Evolutionary conservation across 2,797 vertebrate genomes (phyloP).

Genomic region (Rhinella marina): DNA sequence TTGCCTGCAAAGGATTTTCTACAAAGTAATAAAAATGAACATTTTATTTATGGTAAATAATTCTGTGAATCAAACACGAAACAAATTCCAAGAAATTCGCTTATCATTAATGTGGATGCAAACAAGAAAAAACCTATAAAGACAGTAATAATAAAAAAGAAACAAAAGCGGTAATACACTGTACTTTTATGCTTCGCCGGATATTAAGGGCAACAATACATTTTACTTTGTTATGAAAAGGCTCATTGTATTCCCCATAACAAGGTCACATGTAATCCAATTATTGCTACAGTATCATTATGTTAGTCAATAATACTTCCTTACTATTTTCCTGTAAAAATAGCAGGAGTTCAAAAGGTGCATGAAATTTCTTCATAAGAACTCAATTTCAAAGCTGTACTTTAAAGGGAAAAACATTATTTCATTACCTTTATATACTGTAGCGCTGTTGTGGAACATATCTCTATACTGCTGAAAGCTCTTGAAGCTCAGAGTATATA

Average conservation of each 20-base stretch:
- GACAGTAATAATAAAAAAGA: background rate
- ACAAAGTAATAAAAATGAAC: no score
- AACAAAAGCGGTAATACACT: background rate
- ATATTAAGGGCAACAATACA: background rate
- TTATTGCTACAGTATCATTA: conserved; percentile 50
- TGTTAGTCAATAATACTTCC: conserved; percentile 55
- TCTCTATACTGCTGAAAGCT: background rate
- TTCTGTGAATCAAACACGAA: no score
- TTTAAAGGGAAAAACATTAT: background rate
- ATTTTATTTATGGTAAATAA: no score
- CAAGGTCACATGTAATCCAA: conserved; percentile 54
- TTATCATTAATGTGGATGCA: background rate
- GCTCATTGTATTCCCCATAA: conserved; percentile 40
- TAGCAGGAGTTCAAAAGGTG: conserved; percentile 41
- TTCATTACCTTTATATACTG: conserved; percentile 2
- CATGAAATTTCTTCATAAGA: conserved; percentile 29
- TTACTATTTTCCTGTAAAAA: conserved; percentile 42
- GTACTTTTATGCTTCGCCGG: background rate
- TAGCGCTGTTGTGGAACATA: background rate
- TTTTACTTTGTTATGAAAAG: conserved; percentile 36
- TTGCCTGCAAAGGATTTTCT: no score
- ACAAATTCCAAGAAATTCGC: no score
- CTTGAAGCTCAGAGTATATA: background rate
- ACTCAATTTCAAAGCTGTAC: background rate
- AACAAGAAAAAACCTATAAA: background rate